Percentiles rank a stretch among this genome's conserved stretches.
Evolutionary conservation across 2,888 invertebrate genomes (phyloP).

Genomic region (Brachynemurus nebulosus): DNA sequence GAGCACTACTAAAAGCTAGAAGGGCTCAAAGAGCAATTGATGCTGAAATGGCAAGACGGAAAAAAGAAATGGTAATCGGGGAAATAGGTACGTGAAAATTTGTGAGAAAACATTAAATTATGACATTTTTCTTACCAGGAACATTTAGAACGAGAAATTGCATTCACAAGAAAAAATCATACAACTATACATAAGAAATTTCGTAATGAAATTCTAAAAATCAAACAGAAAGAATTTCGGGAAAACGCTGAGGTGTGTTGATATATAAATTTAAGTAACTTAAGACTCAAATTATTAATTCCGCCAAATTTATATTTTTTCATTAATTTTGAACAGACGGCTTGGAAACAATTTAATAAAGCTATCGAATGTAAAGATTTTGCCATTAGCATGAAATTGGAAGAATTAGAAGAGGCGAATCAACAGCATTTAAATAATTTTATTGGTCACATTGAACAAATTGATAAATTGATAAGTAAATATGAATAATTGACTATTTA

Average conservation of each 20-base stretch:
- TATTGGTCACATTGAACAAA: background rate
- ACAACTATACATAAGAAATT: constrained; percentile 2
- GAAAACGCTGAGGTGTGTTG: background rate
- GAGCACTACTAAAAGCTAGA: constrained; percentile 3
- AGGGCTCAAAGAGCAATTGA: background rate
- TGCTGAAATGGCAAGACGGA: background rate
- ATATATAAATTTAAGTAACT: background rate
- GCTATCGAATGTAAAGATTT: constrained; percentile 6
- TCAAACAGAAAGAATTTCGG: background rate
- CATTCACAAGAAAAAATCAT: background rate
- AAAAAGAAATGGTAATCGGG: background rate
- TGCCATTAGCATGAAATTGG: constrained; percentile 3
- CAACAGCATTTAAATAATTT: constrained; percentile 5
- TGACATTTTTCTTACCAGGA: constrained; percentile 1
- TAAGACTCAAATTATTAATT: background rate
- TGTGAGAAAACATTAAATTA: background rate
- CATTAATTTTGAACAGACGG: background rate
- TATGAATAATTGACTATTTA: background rate
- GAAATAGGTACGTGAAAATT: too few species aligned
- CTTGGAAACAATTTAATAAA: constrained; percentile 3
- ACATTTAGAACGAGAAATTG: constrained; percentile 3
- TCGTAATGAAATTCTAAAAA: constrained; percentile 2
- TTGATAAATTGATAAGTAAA: constrained; percentile 6
- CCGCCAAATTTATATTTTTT: background rate
- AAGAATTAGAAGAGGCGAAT: constrained; percentile 3